Conservation (phyloP, 2,113 vertebrate species). For the Podocnemis expansa region DNA sequence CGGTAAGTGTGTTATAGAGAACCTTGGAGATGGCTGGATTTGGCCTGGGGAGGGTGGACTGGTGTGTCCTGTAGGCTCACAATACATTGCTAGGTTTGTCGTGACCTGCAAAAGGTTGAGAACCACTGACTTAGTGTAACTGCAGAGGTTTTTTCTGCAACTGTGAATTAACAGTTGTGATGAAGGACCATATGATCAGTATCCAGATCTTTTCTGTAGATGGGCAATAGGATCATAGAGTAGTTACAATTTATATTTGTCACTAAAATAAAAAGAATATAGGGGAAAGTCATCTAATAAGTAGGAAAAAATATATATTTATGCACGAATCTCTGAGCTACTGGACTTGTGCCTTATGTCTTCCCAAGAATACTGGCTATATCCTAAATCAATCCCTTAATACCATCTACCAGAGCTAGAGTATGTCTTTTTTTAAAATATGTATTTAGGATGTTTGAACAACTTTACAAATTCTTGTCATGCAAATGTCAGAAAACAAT, state of each 20-base stretch:
- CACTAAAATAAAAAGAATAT: not conserved
- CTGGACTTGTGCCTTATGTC: accelerated
- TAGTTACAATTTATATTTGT: not conserved
- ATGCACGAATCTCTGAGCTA: not conserved
- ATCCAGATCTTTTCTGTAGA: not conserved
- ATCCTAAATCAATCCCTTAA: not conserved
- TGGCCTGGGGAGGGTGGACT: too few relatives aligned
- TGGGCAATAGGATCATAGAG: accelerated
- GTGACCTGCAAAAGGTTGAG: too few relatives aligned
- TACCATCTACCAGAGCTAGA: not conserved
- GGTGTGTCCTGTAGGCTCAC: too few relatives aligned
- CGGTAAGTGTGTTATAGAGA: too few relatives aligned
- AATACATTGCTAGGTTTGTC: too few relatives aligned
- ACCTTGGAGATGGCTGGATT: too few relatives aligned
- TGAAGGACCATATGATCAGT: not conserved
- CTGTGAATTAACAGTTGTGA: not conserved
- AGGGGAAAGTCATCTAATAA: not conserved
- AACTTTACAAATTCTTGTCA: too few relatives aligned
- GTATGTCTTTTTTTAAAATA: too few relatives aligned
- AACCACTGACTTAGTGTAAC: too few relatives aligned
- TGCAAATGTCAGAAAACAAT: too few relatives aligned
- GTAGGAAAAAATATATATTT: too few relatives aligned
- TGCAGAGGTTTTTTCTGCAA: not conserved
- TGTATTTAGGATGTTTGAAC: too few relatives aligned
- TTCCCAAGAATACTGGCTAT: accelerated